Evolutionary conservation across 2,797 vertebrate species (phyloP).

Genomic region (Etheostoma nigrum): DNA sequence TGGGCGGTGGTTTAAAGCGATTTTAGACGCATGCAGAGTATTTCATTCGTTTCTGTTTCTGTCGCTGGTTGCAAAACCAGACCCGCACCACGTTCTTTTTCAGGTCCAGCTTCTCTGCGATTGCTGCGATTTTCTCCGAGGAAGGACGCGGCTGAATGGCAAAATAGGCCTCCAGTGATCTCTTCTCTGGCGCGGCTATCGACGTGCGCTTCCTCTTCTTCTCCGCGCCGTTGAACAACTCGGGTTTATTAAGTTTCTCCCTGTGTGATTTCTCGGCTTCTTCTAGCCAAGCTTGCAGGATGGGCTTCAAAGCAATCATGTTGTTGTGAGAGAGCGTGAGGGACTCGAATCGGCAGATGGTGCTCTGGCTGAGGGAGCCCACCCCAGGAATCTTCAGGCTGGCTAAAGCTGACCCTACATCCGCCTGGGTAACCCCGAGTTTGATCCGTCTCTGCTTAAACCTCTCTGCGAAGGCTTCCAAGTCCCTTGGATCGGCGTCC

Average conservation of each 20-base stretch:
- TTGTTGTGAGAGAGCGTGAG: constrained; percentile 95
- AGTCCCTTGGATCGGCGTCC: constrained; percentile 96
- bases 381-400: constrained; percentile 95
- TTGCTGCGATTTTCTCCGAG: constrained; percentile 97
- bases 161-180: constrained; percentile 96
- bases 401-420: constrained; percentile 94
- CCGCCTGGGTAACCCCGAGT: constrained; percentile 97
- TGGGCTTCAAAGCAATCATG: constrained; percentile 97
- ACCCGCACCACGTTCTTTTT: constrained; percentile 99
- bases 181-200: constrained; percentile 95
- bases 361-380: constrained; percentile 94
- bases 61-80: constrained; percentile 99
- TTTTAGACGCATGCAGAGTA: constrained; percentile 95
- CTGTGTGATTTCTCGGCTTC: constrained; percentile 97
- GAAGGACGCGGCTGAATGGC: constrained; percentile 96
- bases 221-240: constrained; percentile 96
- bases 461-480: constrained; percentile 97
- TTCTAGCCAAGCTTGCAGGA: constrained; percentile 97
- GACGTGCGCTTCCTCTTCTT: constrained; percentile 98
- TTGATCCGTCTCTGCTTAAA: constrained; percentile 99
- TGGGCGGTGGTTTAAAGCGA: constrained; percentile 50
- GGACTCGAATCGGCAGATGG: constrained; percentile 95
- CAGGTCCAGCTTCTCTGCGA: constrained; percentile 97
- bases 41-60: constrained; percentile 99
- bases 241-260: constrained; percentile 96